Evolutionary conservation across 2,113 vertebrate genomes (phyloP), one percentile per base, ranked within the genome.

Genomic region (Hemibagrus wyckioides): DNA sequence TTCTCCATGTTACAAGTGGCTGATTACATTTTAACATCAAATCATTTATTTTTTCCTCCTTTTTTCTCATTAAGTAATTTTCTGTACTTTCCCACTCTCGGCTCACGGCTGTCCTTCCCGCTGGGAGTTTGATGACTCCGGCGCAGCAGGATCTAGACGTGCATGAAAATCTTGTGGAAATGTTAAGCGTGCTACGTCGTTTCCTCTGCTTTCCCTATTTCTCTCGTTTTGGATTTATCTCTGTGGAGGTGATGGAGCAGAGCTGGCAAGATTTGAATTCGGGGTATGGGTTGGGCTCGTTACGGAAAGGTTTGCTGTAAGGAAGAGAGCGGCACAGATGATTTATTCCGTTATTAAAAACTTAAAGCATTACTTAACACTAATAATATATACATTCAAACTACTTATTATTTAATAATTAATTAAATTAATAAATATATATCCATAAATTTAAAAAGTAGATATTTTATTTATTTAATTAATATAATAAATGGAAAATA

Each of bases 141-240:
- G 65, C 65, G 30, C 82, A 36, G n/a, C 44, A 39, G 84, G 79
- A 69, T 88, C n/a, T 80, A 67, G 79, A 69, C 57, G 13, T n/a
- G 48, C 6, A 30, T 36, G 56, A 57, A 85, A 59, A 33, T 81
- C 52, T 71, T 73, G 7, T 81, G 65, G 56, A 67, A 85, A 82
- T 65, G 84, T 86, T 82, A 89, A 89, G 69, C 52, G 21, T 56
- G 77, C 50, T 54, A 56, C n/a, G n/a, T 82, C 13, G 61, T 76
- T 85, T 85, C 71, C 63, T 80, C 28, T 14, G 33, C 76, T 71
- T 85, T 19, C 33, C 41, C 73, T 17, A 63, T 75, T 82, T 88
- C 73, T 82, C 52, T 82, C 28, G 0, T 83, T 30, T 15, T 56
- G 52, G 56, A 36, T 63, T 10, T 30, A 30, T 30, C 76, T 61